Evolutionary conservation across 1,140 invertebrate genomes (phyloP), one percentile per base, ranked within the genome.

Genomic region (Euglossa dilemma): DNA sequence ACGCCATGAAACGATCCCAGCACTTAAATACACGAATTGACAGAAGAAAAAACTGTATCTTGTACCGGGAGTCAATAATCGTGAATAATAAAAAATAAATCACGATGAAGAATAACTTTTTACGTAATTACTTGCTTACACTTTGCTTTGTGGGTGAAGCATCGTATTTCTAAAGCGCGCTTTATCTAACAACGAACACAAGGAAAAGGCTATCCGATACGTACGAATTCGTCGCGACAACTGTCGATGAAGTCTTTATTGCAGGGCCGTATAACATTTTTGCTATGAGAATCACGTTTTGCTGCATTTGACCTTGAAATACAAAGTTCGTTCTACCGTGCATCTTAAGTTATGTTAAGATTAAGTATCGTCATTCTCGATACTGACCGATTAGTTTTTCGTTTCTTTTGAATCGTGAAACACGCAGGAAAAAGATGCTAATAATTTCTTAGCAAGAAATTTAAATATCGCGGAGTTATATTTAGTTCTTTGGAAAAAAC

Each of bases 161-260:
- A 77, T 36, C 25, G 2, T 76, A 16, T 28, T 25, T 50, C 11
- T 2, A 59, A 50, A 2, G 2, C 36, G 54, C 28, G 25, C 2
- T 47, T 36, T 52, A 16, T 23, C 14, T 2, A 59, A n/a, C 11
- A 2, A 4, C 2, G 63, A 14, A 6, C 4, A 8, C 5, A 36
- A 1, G 14, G 12, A 2, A 11, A 18, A 36, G 11, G 11, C 47
- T n/a, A 8, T 23, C 18, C 54, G 23, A 36, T 54, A 12, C 59
- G n/a, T 11, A n/a, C 20, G 59, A 77, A 72, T 73, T 73, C 73
- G 9, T n/a, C 16, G 25, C 57, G 14, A 0, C 54, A 23, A 83
- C 73, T 83, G 18, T 18, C 18, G 74, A 66, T 59, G 20, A 25
- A 50, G 1, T 28, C 5, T 9, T 4, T n/a, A 20, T 23, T 50